These are phyloP conservation scores for Spialia ferax DNA, from an alignment of 2,888 invertebrate genomes.

Conservation along the genomic window DNA sequence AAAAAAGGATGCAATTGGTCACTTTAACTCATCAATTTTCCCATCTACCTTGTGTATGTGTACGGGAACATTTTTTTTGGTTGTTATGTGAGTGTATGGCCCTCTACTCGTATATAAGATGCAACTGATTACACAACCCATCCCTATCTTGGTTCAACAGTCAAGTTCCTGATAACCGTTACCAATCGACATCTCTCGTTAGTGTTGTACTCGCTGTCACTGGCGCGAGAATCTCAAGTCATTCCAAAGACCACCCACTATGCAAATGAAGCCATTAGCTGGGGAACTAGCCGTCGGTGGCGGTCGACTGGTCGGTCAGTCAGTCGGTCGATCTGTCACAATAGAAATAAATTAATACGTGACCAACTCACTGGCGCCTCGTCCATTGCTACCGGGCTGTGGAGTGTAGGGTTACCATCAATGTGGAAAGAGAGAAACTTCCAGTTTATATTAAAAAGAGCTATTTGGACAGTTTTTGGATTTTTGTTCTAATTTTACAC, in stretches of 20 bases:
- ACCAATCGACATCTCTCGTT: constrained; percentile 15
- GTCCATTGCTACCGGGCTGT: constrained; percentile 41
- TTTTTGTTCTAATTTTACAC: no score
- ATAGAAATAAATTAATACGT: constrained; percentile 52
- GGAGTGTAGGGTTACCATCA: constrained; percentile 35
- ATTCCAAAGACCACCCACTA: constrained; percentile 3
- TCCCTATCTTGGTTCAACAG: no score
- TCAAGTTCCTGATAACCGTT: no score
- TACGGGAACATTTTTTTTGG: no score
- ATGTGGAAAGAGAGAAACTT: not conserved
- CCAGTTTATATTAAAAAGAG: not conserved
- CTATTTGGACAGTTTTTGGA: not conserved
- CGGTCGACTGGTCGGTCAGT: constrained; percentile 34
- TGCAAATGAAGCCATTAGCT: constrained; percentile 34
- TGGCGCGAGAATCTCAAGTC: not conserved
- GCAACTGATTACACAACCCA: no score
- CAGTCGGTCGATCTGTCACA: constrained; percentile 42
- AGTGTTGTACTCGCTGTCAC: no score
- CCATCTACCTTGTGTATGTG: no score
- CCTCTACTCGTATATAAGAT: no score
- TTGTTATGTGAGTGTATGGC: no score
- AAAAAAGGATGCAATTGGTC: no score
- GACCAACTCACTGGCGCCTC: constrained; percentile 49
- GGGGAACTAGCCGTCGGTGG: constrained; percentile 41
- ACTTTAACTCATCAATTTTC: no score